Conservation (phyloP, 2,888 invertebrate species). For the Halictus ligatus region DNA sequence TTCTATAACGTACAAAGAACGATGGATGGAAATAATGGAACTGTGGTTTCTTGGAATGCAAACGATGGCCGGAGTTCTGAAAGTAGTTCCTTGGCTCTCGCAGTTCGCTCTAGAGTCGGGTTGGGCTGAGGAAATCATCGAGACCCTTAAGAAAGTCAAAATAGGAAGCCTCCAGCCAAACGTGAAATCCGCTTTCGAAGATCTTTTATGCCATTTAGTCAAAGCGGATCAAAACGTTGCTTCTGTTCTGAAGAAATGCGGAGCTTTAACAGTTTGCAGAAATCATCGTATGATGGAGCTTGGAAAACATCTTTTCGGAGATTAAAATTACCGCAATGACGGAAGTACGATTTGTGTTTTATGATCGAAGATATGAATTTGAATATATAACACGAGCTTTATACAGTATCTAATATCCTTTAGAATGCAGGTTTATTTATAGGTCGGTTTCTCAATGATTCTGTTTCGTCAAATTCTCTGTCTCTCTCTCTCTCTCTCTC, state of each 20-base stretch:
- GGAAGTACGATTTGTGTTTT: constrained; percentile 22
- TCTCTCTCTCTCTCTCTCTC: background rate
- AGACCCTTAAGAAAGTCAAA: constrained; percentile 92
- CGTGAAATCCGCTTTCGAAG: constrained; percentile 95
- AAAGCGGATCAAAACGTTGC: constrained; percentile 91
- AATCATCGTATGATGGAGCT: constrained; percentile 95
- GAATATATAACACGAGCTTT: constrained; percentile 11
- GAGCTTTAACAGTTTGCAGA: constrained; percentile 93
- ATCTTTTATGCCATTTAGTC: constrained; percentile 93
- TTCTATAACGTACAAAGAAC: constrained; percentile 93
- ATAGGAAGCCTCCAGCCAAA: constrained; percentile 92
- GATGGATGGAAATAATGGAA: constrained; percentile 95
- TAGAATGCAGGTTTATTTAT: constrained; percentile 14
- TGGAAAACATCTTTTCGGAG: constrained; percentile 94
- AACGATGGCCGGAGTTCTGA: constrained; percentile 93
- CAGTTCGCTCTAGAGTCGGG: constrained; percentile 96
- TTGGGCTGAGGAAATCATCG: constrained; percentile 96
- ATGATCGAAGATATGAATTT: constrained; percentile 18
- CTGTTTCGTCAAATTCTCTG: constrained; percentile 6
- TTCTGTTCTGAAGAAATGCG: constrained; percentile 92
- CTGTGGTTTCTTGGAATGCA: constrained; percentile 98
- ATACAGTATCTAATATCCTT: constrained; percentile 10
- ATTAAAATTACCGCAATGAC: constrained; percentile 85
- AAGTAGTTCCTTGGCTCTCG: constrained; percentile 94
- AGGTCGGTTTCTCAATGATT: background rate